These are phyloP conservation scores for Solenopsis fugax DNA, from an alignment of 1,140 invertebrate genomes.

Conservation along the genomic window DNA sequence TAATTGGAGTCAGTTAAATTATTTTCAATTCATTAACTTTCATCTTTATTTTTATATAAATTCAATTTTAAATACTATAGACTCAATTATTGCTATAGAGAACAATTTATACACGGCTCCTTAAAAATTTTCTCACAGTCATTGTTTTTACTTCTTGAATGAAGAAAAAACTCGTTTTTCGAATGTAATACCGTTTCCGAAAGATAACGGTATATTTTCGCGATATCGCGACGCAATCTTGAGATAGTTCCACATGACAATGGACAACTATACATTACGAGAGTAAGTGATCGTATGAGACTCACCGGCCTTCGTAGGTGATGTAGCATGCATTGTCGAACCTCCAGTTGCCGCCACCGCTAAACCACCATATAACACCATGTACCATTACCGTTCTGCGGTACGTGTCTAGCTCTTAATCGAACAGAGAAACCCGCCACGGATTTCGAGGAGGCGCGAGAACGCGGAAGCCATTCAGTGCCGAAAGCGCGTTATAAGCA, in stretches of 20 bases:
- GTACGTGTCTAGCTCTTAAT: constrained; percentile 54
- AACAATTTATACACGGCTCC: neutral
- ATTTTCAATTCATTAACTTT: neutral
- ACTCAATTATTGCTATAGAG: neutral
- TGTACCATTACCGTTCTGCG: constrained; percentile 81
- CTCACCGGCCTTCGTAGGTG: constrained; percentile 86
- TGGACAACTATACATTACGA: constrained; percentile 53
- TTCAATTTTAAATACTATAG: neutral
- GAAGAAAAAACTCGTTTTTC: neutral
- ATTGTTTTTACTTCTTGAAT: neutral
- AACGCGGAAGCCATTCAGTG: constrained; percentile 57
- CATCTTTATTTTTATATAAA: neutral
- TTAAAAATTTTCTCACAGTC: neutral
- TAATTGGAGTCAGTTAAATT: constrained; percentile 1
- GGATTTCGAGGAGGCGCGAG: constrained; percentile 22
- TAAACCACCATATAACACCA: constrained; percentile 85
- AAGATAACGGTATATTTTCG: constrained; percentile 11
- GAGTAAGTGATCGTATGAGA: constrained; percentile 81
- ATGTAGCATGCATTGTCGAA: constrained; percentile 85
- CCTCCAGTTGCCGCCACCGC: constrained; percentile 84
- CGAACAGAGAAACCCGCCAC: constrained; percentile 71
- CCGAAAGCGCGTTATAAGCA: constrained; percentile 58
- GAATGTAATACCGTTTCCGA: neutral
- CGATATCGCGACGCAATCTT: constrained; percentile 17
- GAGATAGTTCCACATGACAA: constrained; percentile 14